Conservation (phyloP, 2,888 invertebrate genomes). For the Cephus spinipes region DNA sequence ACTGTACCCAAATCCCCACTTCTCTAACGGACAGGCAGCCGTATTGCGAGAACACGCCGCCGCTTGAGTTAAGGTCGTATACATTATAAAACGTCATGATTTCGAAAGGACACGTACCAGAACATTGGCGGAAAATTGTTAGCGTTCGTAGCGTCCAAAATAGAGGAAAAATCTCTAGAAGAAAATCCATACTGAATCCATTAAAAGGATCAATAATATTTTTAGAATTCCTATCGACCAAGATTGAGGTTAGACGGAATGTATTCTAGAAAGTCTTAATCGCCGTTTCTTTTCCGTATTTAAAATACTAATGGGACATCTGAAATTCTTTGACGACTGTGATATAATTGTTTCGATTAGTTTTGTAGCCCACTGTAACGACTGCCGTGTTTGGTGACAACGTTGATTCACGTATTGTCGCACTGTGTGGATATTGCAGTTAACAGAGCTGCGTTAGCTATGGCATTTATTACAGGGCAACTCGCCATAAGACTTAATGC, state of each 20-base stretch:
- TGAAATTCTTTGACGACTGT: not conserved
- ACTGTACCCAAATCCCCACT: not conserved
- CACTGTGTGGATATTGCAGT: not conserved
- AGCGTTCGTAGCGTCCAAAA: not conserved
- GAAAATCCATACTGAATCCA: not conserved
- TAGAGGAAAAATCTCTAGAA: not conserved
- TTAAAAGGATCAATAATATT: not conserved
- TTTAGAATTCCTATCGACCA: not conserved
- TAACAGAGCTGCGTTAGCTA: not conserved
- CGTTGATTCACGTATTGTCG: not conserved
- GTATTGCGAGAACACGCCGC: not conserved
- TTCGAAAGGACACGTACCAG: not conserved
- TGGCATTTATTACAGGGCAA: not conserved
- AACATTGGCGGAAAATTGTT: not conserved
- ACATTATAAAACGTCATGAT: not conserved
- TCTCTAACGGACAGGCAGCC: not conserved
- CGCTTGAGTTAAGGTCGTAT: not conserved
- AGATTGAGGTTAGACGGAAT: not conserved
- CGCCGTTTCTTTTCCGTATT: constrained; percentile 26
- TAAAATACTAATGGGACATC: not conserved
- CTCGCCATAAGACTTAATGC: not conserved
- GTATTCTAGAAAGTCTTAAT: not conserved
- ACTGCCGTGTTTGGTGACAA: not conserved
- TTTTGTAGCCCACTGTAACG: not conserved
- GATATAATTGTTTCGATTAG: not conserved